Percentiles rank a stretch among this genome's conserved stretches.
These are phyloP conservation scores for Palythoa grandis DNA, from an alignment of 92 coral and sea anemone species.

Conservation along the genomic window DNA sequence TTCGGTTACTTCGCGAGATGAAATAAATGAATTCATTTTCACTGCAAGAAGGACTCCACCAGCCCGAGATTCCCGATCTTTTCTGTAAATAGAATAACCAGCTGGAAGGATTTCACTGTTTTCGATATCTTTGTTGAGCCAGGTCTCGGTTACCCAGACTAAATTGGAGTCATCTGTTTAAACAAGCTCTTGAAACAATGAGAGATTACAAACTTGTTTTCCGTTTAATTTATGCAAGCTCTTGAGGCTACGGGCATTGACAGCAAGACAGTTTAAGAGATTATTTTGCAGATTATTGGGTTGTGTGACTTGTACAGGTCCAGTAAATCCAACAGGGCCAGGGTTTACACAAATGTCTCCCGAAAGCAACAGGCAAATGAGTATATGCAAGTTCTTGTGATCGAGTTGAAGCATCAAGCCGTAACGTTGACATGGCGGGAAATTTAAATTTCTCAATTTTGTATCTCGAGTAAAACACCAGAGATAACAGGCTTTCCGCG, in stretches of 20 bases:
- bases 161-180: constrained; percentile 57
- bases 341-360: constrained; percentile 12
- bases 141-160: constrained; percentile 66
- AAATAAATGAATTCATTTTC: constrained; percentile 49
- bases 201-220: no score
- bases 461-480: constrained; percentile 49
- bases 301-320: not conserved
- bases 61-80: constrained; percentile 60
- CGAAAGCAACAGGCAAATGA: constrained; percentile 11
- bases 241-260: constrained; percentile 53
- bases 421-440: constrained; percentile 46
- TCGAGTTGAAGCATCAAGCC: constrained; percentile 34
- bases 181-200: no score
- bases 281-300: not conserved
- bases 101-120: constrained; percentile 53
- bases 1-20: constrained; percentile 51
- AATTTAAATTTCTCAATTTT: constrained; percentile 27
- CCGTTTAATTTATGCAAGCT: no score
- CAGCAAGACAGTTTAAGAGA: constrained; percentile 1
- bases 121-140: constrained; percentile 52
- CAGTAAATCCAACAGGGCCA: not conserved
- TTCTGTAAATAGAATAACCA: constrained; percentile 42
- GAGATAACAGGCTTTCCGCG: constrained; percentile 11
- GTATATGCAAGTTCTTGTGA: constrained; percentile 10
- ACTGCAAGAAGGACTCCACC: constrained; percentile 66